Evolutionary conservation across 1,140 invertebrate genomes (phyloP).

Genomic region (Pachyrhynchus sulphureomaculatus): DNA sequence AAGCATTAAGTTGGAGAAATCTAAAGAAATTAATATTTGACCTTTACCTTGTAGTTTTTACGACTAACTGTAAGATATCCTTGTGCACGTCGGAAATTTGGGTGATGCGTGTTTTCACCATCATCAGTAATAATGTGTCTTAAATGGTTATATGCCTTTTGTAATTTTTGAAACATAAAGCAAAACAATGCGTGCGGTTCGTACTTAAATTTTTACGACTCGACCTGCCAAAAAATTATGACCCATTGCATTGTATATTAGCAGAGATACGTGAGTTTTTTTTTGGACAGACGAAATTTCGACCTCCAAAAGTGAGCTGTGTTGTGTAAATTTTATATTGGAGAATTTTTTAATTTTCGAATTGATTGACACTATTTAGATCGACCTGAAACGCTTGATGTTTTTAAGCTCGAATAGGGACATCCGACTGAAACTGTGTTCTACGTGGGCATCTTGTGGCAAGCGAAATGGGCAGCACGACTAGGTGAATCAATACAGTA

Average conservation of each 20-base stretch:
- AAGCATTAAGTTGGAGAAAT: not conserved
- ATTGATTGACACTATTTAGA: too few species aligned
- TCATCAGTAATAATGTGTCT: slow-evolving; percentile 7
- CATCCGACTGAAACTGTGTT: too few species aligned
- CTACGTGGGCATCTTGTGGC: too few species aligned
- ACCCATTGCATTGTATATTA: slow-evolving; percentile 7
- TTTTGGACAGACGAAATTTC: too few species aligned
- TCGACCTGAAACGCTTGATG: too few species aligned
- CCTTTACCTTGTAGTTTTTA: slow-evolving; percentile 1
- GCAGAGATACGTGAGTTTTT: too few species aligned
- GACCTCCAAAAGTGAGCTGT: too few species aligned
- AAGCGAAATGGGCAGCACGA: too few species aligned
- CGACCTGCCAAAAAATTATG: slow-evolving; percentile 27
- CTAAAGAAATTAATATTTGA: not conserved
- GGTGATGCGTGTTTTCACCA: slow-evolving; percentile 17
- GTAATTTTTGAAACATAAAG: slow-evolving; percentile 14
- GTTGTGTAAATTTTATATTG: too few species aligned
- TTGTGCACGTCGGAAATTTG: slow-evolving; percentile 12
- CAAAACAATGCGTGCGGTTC: slow-evolving; percentile 22
- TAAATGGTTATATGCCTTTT: slow-evolving; percentile 5
- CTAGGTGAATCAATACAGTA: too few species aligned
- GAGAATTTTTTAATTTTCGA: too few species aligned
- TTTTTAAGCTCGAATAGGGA: too few species aligned
- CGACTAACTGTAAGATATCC: not conserved
- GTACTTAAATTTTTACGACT: slow-evolving; percentile 28